phyloP scores from a whole-genome alignment of 1,140 invertebrate genomes.

The Ylistrum balloti region DNA sequence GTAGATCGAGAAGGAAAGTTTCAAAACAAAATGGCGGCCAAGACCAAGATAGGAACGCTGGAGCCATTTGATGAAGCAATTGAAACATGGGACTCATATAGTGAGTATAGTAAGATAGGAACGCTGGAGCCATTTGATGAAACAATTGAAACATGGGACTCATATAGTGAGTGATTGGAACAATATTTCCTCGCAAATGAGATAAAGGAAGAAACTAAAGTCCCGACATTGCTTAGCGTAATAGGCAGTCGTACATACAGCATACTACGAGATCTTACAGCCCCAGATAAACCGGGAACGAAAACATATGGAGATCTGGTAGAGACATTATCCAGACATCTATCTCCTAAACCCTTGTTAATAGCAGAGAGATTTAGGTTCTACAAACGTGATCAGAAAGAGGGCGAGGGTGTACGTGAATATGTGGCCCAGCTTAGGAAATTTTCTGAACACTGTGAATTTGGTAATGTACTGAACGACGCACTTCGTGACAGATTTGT shows the following conservation, averaged over 20 bases:
- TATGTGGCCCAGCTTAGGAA: constrained; percentile 51
- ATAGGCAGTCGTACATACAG: constrained; percentile 59
- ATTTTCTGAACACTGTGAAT: constrained; percentile 62
- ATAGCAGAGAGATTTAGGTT: constrained; percentile 61
- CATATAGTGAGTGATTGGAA: too few relatives aligned
- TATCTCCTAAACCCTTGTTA: constrained; percentile 49
- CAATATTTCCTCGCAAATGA: too few relatives aligned
- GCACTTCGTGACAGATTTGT: constrained; percentile 61
- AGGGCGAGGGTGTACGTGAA: constrained; percentile 49
- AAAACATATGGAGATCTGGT: constrained; percentile 52
- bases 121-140: too few relatives aligned
- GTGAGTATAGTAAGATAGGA: too few relatives aligned
- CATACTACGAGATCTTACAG: constrained; percentile 48
- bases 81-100: too few relatives aligned
- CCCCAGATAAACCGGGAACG: constrained; percentile 47
- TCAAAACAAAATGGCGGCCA: too few relatives aligned
- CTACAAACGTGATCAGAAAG: constrained; percentile 54
- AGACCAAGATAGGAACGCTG: too few relatives aligned
- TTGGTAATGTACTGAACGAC: constrained; percentile 52
- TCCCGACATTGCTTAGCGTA: constrained; percentile 44
- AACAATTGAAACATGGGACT: too few relatives aligned
- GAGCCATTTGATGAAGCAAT: too few relatives aligned
- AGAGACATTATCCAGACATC: too few relatives aligned
- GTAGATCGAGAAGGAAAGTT: too few relatives aligned
- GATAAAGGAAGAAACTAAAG: too few relatives aligned